These are phyloP conservation scores for Poicephalus meyeri DNA, from an alignment of 2,113 vertebrate species.

Conservation along the genomic window DNA sequence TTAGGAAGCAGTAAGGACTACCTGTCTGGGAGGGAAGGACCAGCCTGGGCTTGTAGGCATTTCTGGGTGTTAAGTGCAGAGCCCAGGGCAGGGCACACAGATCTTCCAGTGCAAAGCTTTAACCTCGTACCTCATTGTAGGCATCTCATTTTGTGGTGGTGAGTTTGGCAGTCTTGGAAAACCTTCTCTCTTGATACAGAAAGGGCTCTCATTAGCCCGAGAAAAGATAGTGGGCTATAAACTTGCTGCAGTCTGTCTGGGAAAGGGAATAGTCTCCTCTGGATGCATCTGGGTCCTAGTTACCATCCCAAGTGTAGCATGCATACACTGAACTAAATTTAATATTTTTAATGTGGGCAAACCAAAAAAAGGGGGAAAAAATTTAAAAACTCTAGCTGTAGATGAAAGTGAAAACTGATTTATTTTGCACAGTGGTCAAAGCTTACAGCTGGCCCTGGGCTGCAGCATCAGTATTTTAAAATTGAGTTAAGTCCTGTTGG, in stretches of 20 bases:
- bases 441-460: neutral
- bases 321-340: neutral
- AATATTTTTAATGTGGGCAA: neutral
- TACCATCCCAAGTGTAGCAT: neutral
- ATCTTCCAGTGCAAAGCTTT: neutral
- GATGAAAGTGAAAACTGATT: neutral
- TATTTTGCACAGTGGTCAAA: neutral
- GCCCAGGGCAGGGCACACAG: neutral
- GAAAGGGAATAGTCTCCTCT: neutral
- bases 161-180: neutral
- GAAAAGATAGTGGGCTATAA: neutral
- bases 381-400: neutral
- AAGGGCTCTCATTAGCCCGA: neutral
- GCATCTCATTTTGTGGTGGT: neutral
- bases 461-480: neutral
- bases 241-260: neutral
- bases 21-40: neutral
- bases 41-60: neutral
- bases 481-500: neutral
- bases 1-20: neutral
- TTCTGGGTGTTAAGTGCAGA: neutral
- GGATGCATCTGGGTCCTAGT: neutral
- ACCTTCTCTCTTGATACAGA: neutral
- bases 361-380: accelerated
- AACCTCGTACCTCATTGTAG: neutral